Evolutionary conservation across 2,888 invertebrate species (phyloP).

Genomic region (Pseudococcus viburni): DNA sequence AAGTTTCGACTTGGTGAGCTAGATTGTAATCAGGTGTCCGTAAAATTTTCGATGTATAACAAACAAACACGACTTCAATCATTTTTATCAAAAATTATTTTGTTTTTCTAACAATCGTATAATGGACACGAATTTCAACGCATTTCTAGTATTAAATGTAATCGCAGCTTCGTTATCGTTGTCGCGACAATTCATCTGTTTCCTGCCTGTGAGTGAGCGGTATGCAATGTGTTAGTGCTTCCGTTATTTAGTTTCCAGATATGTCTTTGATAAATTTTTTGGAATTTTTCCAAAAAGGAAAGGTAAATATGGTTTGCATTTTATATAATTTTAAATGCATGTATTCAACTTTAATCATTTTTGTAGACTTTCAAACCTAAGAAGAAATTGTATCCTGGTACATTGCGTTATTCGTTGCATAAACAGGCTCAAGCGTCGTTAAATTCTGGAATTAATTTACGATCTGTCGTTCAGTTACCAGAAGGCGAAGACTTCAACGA

Average conservation of each 20-base stretch:
- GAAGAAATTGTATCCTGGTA: constrained; percentile 89
- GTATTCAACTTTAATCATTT: not conserved
- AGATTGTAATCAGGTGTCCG: no score
- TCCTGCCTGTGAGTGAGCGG: not conserved
- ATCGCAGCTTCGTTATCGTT: not conserved
- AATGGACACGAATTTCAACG: not conserved
- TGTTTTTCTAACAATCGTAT: no score
- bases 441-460: constrained; percentile 89
- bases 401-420: constrained; percentile 87
- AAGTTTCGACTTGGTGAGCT: no score
- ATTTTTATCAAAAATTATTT: no score
- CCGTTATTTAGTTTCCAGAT: not conserved
- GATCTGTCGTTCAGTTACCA: constrained; percentile 85
- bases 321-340: not conserved
- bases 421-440: constrained; percentile 93
- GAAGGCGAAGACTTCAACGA: constrained; percentile 88
- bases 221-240: not conserved
- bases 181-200: not conserved
- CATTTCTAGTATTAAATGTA: not conserved
- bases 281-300: constrained; percentile 85
- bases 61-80: no score
- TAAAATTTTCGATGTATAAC: no score
- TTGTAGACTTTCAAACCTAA: constrained; percentile 89
- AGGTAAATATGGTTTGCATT: constrained; percentile 73
- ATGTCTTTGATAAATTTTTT: constrained; percentile 76